Percentiles rank a stretch among this genome's conserved stretches.
Conservation (phyloP, 2,888 invertebrate genomes). For the Agrotis segetum region DNA sequence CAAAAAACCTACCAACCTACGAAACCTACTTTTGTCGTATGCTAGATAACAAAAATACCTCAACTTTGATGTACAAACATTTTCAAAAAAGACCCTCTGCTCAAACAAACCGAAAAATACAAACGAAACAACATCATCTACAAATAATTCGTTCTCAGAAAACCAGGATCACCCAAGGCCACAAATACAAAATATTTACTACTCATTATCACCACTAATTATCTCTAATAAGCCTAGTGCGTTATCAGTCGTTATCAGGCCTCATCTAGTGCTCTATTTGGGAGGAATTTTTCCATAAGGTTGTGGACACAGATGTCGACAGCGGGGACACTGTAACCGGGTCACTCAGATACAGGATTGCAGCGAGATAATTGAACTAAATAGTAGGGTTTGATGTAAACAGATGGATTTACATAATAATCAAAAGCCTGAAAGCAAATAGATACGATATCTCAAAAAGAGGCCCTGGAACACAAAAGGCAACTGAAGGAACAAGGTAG, state of each 20-base stretch:
- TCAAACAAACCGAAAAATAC: background rate
- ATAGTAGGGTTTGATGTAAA: background rate
- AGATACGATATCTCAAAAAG: too few relatives aligned
- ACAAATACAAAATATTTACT: slow-evolving; percentile 34
- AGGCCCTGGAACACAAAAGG: too few relatives aligned
- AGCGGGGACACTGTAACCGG: slow-evolving; percentile 44
- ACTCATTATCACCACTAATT: slow-evolving; percentile 14
- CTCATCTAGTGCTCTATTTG: slow-evolving; percentile 53
- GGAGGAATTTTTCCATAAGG: slow-evolving; percentile 49
- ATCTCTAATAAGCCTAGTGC: slow-evolving; percentile 25
- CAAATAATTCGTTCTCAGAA: background rate
- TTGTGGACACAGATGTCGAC: slow-evolving; percentile 11
- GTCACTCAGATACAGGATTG: slow-evolving; percentile 41
- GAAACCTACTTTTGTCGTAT: too few relatives aligned
- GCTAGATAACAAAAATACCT: too few relatives aligned
- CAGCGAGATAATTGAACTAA: slow-evolving; percentile 25
- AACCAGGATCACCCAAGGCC: slow-evolving; percentile 23
- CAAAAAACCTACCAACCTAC: background rate
- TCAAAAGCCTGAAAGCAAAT: background rate
- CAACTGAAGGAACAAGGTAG: too few relatives aligned
- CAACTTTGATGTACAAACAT: too few relatives aligned
- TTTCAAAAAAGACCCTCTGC: too few relatives aligned
- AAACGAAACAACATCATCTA: slow-evolving; percentile 12
- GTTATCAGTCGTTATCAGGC: slow-evolving; percentile 53
- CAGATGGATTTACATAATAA: background rate